A percentile compares a stretch with the other conserved stretches of the same genome.
Conservation (phyloP, 2,888 invertebrate species). For the Chloromyia formosa region DNA sequence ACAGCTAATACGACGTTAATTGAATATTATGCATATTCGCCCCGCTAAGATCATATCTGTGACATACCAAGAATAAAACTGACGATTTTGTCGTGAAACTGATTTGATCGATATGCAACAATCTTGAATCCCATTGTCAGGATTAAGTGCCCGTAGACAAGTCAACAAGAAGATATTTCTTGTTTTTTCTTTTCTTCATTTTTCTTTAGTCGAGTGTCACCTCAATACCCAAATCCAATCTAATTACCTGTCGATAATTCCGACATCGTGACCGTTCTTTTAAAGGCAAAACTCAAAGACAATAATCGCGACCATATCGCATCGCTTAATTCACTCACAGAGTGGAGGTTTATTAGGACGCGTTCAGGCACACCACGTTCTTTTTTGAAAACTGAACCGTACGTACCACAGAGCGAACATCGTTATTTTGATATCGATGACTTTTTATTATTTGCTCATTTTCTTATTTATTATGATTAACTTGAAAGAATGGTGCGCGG, state of each 20-base stretch:
- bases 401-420: not conserved
- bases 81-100: conserved; percentile 35
- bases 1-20: too few relatives aligned
- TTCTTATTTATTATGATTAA: conserved; percentile 39
- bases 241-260: conserved; percentile 26
- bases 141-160: not conserved
- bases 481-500: conserved; percentile 17
- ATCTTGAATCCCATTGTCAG: conserved; percentile 6
- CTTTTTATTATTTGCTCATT: conserved; percentile 31
- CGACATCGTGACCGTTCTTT: conserved; percentile 32
- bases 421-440: conserved; percentile 17
- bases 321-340: conserved; percentile 11
- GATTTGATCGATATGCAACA: conserved; percentile 11
- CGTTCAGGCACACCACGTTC: not conserved
- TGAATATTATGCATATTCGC: too few relatives aligned
- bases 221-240: conserved; percentile 21
- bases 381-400: not conserved
- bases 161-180: not conserved
- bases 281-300: conserved; percentile 6
- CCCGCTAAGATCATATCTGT: too few relatives aligned
- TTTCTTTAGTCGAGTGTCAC: conserved; percentile 31
- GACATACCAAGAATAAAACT: conserved; percentile 32
- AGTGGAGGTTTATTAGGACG: too few relatives aligned
- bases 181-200: too few relatives aligned
- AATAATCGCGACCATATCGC: conserved; percentile 26